phyloP scores from a whole-genome alignment of 2,888 invertebrate genomes.

The Crioceris asparagi region DNA sequence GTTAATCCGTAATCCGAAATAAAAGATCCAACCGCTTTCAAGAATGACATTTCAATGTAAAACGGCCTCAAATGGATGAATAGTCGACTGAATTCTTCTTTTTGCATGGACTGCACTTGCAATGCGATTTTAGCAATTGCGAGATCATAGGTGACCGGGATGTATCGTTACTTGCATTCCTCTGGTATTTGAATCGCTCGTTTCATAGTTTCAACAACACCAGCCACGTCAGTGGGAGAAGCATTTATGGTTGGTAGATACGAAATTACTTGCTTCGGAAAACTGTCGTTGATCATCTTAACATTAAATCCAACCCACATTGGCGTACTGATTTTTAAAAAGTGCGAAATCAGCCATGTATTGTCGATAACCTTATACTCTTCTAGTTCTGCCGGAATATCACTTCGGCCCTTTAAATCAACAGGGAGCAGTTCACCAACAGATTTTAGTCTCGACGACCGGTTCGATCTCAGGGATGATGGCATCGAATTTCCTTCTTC shows the following conservation, averaged over 20 bases:
- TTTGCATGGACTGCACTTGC: conserved; percentile 16
- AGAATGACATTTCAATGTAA: no score
- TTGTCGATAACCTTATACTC: conserved; percentile 1
- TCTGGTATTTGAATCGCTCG: conserved; percentile 17
- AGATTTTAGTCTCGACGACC: background rate
- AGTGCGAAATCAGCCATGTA: conserved; percentile 16
- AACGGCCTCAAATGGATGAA: conserved; percentile 31
- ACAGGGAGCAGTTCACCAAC: background rate
- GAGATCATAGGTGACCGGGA: conserved; percentile 22
- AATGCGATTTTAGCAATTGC: conserved; percentile 23
- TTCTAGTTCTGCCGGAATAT: conserved; percentile 1
- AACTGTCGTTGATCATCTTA: conserved; percentile 6
- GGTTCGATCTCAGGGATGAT: conserved; percentile 1
- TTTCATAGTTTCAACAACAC: conserved; percentile 18
- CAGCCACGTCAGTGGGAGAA: conserved; percentile 22
- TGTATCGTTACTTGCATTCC: conserved; percentile 11
- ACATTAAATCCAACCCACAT: conserved; percentile 20
- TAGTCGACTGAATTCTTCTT: conserved; percentile 22
- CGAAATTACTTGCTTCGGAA: conserved; percentile 7
- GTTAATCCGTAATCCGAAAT: no score
- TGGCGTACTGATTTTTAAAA: conserved; percentile 13
- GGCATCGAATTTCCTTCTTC: conserved; percentile 2
- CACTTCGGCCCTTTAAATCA: conserved; percentile 1
- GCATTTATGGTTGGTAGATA: conserved; percentile 23
- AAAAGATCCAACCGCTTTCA: no score